phyloP scores from a whole-genome alignment of 2,797 vertebrate species.

The Sparidentex hasta region DNA sequence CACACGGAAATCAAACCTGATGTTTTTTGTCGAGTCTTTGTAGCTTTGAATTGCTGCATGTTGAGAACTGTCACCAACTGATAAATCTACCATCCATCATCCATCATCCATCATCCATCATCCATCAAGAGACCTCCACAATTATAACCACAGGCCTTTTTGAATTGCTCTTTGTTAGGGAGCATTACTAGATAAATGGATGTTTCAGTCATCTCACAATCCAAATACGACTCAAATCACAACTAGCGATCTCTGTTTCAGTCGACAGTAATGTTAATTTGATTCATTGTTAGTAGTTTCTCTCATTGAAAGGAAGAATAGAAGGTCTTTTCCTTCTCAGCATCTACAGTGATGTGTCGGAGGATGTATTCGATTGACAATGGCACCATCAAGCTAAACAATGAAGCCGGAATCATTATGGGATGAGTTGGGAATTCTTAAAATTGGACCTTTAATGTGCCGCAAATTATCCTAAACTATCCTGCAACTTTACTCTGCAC shows the following conservation, averaged over 20 bases:
- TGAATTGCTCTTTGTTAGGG: neutral
- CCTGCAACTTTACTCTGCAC: neutral
- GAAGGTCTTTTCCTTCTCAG: neutral
- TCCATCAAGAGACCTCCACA: slow-evolving; percentile 3
- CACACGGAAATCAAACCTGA: neutral
- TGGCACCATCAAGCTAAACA: neutral
- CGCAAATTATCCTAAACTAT: neutral
- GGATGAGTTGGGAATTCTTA: too few relatives aligned
- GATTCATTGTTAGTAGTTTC: neutral
- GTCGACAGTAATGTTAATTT: neutral
- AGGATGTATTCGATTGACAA: neutral
- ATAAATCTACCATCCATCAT: neutral
- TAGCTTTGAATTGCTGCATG: neutral
- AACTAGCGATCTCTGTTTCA: neutral
- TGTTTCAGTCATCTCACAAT: slow-evolving; percentile 29
- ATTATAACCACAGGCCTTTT: slow-evolving; percentile 9
- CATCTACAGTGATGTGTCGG: neutral
- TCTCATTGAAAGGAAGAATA: neutral
- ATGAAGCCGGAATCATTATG: too few relatives aligned
- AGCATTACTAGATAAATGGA: slow-evolving; percentile 22
- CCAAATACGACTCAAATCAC: neutral
- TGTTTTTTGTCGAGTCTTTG: neutral
- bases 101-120: neutral
- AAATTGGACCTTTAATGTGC: neutral
- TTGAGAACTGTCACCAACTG: slow-evolving; percentile 24